phyloP scores from a whole-genome alignment of 2,113 vertebrate species.

The Candoia aspera region DNA sequence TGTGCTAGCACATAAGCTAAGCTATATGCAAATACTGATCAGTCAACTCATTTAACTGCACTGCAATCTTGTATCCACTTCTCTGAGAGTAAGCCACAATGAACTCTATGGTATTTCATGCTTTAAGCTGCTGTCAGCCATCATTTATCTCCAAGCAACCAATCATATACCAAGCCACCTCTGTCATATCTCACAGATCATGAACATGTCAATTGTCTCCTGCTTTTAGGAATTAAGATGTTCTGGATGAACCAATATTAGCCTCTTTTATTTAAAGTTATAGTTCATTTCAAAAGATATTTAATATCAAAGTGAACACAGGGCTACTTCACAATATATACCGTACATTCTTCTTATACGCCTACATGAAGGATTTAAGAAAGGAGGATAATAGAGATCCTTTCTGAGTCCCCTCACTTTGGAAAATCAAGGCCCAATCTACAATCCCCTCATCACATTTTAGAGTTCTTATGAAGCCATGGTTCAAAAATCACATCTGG shows the following conservation, averaged over 20 bases:
- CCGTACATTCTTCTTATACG: not conserved
- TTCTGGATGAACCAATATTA: not conserved
- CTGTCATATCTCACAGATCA: too few species aligned
- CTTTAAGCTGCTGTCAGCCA: not conserved
- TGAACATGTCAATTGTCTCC: not conserved
- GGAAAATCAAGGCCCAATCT: not conserved
- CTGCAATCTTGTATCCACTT: too few species aligned
- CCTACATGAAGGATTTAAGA: not conserved
- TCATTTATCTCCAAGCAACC: too few species aligned
- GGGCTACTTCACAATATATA: not conserved
- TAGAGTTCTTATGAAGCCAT: not conserved
- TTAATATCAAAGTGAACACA: not conserved
- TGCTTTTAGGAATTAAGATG: not conserved
- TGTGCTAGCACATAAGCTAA: not conserved
- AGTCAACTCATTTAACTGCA: not conserved
- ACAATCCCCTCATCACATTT: not conserved
- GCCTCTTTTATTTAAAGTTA: not conserved
- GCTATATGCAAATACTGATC: not conserved
- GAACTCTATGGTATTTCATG: not conserved
- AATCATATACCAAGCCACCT: not conserved
- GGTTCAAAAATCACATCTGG: not conserved
- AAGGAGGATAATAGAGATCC: not conserved
- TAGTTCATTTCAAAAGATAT: not conserved
- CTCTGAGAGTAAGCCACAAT: not conserved
- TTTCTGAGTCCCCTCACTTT: not conserved